Conservation (phyloP, 2,888 invertebrate genomes). For the Mesoligia furuncula region DNA sequence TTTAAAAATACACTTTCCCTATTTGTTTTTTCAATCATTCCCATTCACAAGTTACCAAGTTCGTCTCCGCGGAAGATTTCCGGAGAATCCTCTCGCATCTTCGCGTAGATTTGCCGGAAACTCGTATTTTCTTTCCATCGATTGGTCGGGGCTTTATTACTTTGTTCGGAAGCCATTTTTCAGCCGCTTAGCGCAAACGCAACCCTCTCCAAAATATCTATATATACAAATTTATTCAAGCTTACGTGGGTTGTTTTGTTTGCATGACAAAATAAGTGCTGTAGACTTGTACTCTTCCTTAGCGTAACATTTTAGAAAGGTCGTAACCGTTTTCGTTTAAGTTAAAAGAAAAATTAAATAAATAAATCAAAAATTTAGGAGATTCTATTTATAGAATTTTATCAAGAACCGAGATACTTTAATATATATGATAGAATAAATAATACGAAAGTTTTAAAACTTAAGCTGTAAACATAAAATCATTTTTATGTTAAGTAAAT, state of each 20-base stretch:
- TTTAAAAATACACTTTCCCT: slow-evolving; percentile 37
- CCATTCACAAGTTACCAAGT: slow-evolving; percentile 48
- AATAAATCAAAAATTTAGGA: neutral
- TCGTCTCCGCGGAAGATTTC: slow-evolving; percentile 44
- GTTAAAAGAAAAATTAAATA: neutral
- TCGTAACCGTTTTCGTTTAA: neutral
- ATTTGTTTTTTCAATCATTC: slow-evolving; percentile 47
- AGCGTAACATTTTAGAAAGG: neutral
- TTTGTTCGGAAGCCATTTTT: slow-evolving; percentile 71
- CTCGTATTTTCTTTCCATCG: slow-evolving; percentile 69
- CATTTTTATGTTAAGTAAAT: slow-evolving; percentile 12
- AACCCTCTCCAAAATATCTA: slow-evolving; percentile 72
- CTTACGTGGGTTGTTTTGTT: slow-evolving; percentile 71
- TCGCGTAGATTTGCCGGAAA: slow-evolving; percentile 44
- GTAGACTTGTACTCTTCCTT: neutral
- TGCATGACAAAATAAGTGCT: slow-evolving; percentile 60
- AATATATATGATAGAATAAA: neutral
- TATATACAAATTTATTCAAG: slow-evolving; percentile 68
- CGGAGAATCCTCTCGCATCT: slow-evolving; percentile 41
- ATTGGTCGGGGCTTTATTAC: slow-evolving; percentile 72
- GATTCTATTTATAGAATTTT: neutral
- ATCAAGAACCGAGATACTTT: neutral
- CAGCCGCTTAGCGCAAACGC: slow-evolving; percentile 68
- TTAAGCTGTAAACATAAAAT: neutral
- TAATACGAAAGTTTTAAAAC: neutral